Base-by-base conservation (phyloP, 2,113 vertebrate species). In the Rhinopomastus cyanomelas region DNA sequence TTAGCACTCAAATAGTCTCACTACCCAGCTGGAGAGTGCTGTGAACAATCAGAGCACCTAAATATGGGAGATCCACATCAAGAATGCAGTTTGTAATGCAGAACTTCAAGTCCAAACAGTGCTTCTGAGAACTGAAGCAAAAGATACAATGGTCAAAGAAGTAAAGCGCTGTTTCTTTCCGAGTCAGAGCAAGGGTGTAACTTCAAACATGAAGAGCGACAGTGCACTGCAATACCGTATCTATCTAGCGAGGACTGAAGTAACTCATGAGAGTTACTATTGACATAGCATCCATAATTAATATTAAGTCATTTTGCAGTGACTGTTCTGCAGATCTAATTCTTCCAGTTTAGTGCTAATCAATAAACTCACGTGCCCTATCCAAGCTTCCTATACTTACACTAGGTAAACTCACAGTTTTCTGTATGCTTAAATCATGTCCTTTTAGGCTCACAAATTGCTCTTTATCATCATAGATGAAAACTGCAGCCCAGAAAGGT, bases 11-110 rank as follows among this genome's bases (percentile, higher is more conserved):
- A 89, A 95, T 89, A 93, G 76, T 88, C 65, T 93, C 88, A 65
- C 82, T 86, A 89, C 61, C 85, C 94, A 95, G 95, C 95, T 94
- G 95, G 93, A 94, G 89, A 89, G 95, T 81, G 53, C 73, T 92
- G 65, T 94, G 88, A 95, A 94, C 95, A 94, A 94, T 94, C 72
- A 64, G 30, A 89, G 87, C 89, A 94, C 94, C 93, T 95, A 96
- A 95, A 96, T 94, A 89, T 94, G 94, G 91, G 93, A 93, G 83
- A 81, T 69, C 68, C 80, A 57, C 78, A 92, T 92, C 73, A 72
- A 94, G 88, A 86, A 72, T 61, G 37, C 46, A 57, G 55, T 83
- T 88, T 57, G 46, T 32, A 71, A 79, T 60, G 65, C 62, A 53
- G 57, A 89, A 61, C 46, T 91, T 60, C 9, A 37, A 87, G 72